Base-by-base conservation (phyloP, 2,888 invertebrate species). In the Mesoligia furuncula region DNA sequence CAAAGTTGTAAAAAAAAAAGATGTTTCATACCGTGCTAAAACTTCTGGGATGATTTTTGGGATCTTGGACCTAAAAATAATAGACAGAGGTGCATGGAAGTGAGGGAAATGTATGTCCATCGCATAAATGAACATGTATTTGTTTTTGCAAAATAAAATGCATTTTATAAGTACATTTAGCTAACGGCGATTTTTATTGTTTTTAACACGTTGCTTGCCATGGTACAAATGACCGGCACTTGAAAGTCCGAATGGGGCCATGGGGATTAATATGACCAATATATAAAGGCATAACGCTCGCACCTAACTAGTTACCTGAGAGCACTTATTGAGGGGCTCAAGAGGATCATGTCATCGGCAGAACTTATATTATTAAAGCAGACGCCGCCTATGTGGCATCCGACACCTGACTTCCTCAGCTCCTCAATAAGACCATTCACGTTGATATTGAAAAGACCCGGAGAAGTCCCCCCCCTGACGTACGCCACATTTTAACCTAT, bases 281-380 rank as follows among this genome's bases (percentile, higher is more conserved):
- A 2, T 20, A 51, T 51, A 51, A 5, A 20, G 17, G 39, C 20
- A 39, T 39, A 69, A 57, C 24, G 57, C 39, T 42, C 57, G 4
- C 20, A 57, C 13, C 27, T n/a, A n/a, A 48, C 20, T 59, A 67
- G 31, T 13, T 48, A 7, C 13, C 4, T 24, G 27, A 31, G 48
- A 27, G 48, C 67, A 7, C 48, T 48, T 48, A 48, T 31, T 31
- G 13, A 68, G 31, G 8, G 24, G 15, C 51, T 45, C 6, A 66
- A 6, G 27, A 42, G 42, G 66, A 27, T 27, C 27, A 66, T 42
- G 42, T 42, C 51, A 36, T 54, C n/a, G 24, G 68, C 36, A 24
- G 36, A 36, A 24, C 68, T 68, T 17, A 68, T 36, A 51, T 36
- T 68, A 51, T 68, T n/a, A 36, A 68, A 51, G 36, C 68, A 36